phyloP scores from a whole-genome alignment of 2,888 invertebrate genomes.

The Pyrgus malvae region DNA sequence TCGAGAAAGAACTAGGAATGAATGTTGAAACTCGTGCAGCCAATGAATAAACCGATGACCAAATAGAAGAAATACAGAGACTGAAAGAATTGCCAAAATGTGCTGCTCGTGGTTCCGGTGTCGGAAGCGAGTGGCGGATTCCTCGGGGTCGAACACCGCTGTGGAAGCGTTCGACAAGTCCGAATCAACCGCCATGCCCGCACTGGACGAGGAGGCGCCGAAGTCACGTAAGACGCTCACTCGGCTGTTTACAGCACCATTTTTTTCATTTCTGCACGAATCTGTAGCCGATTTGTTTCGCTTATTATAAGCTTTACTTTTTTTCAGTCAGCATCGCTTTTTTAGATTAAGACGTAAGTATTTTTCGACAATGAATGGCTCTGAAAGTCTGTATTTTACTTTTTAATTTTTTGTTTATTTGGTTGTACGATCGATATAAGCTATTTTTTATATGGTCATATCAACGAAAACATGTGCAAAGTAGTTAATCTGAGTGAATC shows the following conservation, averaged over 20 bases:
- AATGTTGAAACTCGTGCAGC: conserved; percentile 24
- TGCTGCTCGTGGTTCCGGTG: conserved; percentile 76
- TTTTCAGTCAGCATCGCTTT: background rate
- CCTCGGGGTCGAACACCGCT: conserved; percentile 47
- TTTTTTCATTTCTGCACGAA: conserved; percentile 4
- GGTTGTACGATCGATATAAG: background rate
- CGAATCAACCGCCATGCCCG: conserved; percentile 42
- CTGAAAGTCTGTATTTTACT: too few relatives aligned
- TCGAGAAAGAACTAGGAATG: conserved; percentile 14
- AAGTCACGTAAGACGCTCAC: conserved; percentile 63
- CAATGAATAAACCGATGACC: conserved; percentile 25
- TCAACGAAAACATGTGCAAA: too few relatives aligned
- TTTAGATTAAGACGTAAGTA: too few relatives aligned
- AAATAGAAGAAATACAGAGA: conserved; percentile 36
- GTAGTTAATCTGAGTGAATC: background rate
- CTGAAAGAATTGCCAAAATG: conserved; percentile 54
- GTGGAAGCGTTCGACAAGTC: conserved; percentile 60
- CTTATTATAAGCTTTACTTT: conserved; percentile 32
- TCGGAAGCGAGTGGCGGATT: conserved; percentile 67
- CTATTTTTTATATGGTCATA: background rate
- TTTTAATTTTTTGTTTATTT: background rate
- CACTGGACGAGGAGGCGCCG: conserved; percentile 46
- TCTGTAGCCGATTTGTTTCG: conserved; percentile 40
- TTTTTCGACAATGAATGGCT: too few relatives aligned
- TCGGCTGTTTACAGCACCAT: conserved; percentile 37